phyloP scores from a whole-genome alignment of 2,113 vertebrate species.

The Scartelaos histophorus region DNA sequence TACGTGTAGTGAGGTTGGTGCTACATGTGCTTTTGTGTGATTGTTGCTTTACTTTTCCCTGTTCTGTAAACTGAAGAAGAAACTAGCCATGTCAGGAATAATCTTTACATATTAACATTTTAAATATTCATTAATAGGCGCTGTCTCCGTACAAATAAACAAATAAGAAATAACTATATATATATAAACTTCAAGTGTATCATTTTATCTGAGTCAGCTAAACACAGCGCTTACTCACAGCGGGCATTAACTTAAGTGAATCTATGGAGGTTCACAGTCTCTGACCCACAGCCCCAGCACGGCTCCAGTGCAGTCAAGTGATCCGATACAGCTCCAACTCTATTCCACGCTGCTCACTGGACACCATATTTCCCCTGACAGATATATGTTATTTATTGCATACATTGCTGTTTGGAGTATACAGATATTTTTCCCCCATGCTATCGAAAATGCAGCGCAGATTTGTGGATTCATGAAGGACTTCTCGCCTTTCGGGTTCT shows the following conservation, averaged over 20 bases:
- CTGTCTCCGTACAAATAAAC: too few species aligned
- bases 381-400: slow-evolving; percentile 43
- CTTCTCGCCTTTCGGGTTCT: slow-evolving; percentile 52
- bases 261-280: background rate
- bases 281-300: background rate
- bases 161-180: too few species aligned
- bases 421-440: slow-evolving; percentile 27
- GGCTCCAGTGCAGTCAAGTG: slow-evolving; percentile 6
- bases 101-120: too few species aligned
- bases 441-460: slow-evolving; percentile 52
- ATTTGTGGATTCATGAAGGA: slow-evolving; percentile 56
- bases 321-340: slow-evolving; percentile 5
- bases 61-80: too few species aligned
- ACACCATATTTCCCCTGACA: slow-evolving; percentile 23
- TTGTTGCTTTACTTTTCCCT: too few species aligned
- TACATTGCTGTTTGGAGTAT: slow-evolving; percentile 28
- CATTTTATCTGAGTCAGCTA: background rate
- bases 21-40: too few species aligned
- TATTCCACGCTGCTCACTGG: background rate
- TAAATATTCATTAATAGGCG: too few species aligned
- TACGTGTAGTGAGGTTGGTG: too few species aligned
- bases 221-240: background rate
- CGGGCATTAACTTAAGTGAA: background rate
- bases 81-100: too few species aligned
- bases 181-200: too few species aligned